phyloP scores from a whole-genome alignment of 2,888 invertebrate genomes.

The Cephus spinipes region DNA sequence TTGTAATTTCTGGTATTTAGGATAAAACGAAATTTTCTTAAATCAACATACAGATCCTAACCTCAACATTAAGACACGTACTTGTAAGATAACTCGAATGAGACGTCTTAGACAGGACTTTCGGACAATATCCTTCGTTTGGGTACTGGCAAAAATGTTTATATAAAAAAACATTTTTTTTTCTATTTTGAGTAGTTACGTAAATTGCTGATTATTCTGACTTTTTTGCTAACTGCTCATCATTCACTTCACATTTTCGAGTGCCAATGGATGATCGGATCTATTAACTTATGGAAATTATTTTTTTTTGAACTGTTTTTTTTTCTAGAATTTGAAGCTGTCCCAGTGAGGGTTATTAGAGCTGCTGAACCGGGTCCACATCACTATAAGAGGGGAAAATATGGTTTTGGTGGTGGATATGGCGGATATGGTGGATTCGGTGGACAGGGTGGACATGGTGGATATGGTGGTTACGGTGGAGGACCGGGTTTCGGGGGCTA shows the following conservation, averaged over 20 bases:
- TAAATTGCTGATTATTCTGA: background rate
- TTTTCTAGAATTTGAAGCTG: background rate
- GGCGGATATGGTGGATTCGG: slow-evolving; percentile 13
- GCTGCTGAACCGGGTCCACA: background rate
- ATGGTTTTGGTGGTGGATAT: slow-evolving; percentile 11
- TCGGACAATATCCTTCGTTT: background rate
- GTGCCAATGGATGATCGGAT: background rate
- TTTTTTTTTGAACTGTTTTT: background rate
- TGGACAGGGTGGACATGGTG: slow-evolving; percentile 10
- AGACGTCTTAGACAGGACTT: no score
- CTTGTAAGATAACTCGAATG: background rate
- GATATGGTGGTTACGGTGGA: slow-evolving; percentile 8
- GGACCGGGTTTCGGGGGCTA: slow-evolving; percentile 33
- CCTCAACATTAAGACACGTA: background rate
- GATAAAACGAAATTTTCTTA: background rate
- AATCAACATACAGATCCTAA: background rate
- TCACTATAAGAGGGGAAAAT: background rate
- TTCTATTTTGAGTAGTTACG: background rate
- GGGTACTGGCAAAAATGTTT: no score
- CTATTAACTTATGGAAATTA: background rate
- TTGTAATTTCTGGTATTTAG: background rate
- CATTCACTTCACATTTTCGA: background rate
- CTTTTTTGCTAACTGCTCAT: background rate
- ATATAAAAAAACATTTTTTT: background rate
- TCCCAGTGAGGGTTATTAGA: slow-evolving; percentile 1